Evolutionary conservation across 2,888 invertebrate species (phyloP).

Genomic region (Seira ritae): DNA sequence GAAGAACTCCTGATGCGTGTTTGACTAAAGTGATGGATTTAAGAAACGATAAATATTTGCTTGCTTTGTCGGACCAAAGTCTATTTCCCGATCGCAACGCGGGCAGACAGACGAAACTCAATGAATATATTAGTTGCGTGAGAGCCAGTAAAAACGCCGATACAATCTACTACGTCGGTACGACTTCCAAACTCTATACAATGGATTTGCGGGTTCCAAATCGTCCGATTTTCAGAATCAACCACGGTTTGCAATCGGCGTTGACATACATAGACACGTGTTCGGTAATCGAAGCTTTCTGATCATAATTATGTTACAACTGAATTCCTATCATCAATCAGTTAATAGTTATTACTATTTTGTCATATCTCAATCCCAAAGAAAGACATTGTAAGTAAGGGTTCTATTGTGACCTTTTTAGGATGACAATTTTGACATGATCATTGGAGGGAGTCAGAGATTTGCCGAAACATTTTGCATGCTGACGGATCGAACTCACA

Average conservation of each 20-base stretch:
- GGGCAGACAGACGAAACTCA: slow-evolving; percentile 16
- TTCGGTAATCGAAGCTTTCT: slow-evolving; percentile 40
- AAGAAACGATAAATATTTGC: slow-evolving; percentile 16
- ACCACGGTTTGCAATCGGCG: slow-evolving; percentile 69
- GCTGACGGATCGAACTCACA: slow-evolving; percentile 64
- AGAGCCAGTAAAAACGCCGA: slow-evolving; percentile 52
- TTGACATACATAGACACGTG: slow-evolving; percentile 59
- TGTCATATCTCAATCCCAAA: no score
- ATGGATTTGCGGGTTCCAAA: slow-evolving; percentile 70
- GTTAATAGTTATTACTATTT: no score
- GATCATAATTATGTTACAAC: no score
- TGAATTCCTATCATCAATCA: no score
- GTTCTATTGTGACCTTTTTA: no score
- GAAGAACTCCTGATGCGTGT: slow-evolving; percentile 37
- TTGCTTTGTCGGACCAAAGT: slow-evolving; percentile 63
- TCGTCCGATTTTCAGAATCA: slow-evolving; percentile 67
- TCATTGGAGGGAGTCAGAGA: slow-evolving; percentile 68
- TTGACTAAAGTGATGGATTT: slow-evolving; percentile 57
- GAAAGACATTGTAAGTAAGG: no score
- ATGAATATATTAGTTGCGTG: slow-evolving; percentile 67
- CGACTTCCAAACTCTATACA: slow-evolving; percentile 62
- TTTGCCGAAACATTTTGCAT: slow-evolving; percentile 63
- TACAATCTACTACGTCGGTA: slow-evolving; percentile 70
- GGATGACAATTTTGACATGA: slow-evolving; percentile 65
- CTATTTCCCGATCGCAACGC: slow-evolving; percentile 38